These are phyloP conservation scores for Lanistes nyassanus DNA, from an alignment of 1,140 invertebrate genomes.

Conservation along the genomic window DNA sequence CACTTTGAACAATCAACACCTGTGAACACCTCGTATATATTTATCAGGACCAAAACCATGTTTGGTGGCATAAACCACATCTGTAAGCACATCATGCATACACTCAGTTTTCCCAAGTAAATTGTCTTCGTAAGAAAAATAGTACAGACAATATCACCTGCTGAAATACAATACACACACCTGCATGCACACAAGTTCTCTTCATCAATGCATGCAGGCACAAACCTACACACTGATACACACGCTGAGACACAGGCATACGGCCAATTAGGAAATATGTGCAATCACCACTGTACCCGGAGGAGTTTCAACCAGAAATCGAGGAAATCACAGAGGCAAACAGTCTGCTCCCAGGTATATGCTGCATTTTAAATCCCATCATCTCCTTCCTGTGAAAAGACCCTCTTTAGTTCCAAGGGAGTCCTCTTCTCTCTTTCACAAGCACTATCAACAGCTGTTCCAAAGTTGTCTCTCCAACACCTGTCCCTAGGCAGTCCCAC, in stretches of 20 bases:
- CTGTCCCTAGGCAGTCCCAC: not conserved
- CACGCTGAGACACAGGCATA: not conserved
- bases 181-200: not conserved
- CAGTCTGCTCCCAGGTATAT: not conserved
- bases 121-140: not conserved
- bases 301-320: no score
- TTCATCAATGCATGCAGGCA: not conserved
- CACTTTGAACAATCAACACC: no score
- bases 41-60: no score
- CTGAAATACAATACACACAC: conserved; percentile 5
- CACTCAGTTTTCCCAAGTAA: not conserved
- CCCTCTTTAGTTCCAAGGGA: not conserved
- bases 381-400: not conserved
- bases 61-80: no score
- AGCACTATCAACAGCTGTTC: not conserved
- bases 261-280: no score
- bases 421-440: not conserved
- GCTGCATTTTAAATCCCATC: not conserved
- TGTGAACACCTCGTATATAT: no score
- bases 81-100: no score
- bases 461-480: no score
- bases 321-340: not conserved
- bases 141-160: not conserved
- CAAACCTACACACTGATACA: not conserved
- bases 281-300: no score